phyloP scores from a whole-genome alignment of 1,140 invertebrate species.

The Maconellicoccus hirsutus region DNA sequence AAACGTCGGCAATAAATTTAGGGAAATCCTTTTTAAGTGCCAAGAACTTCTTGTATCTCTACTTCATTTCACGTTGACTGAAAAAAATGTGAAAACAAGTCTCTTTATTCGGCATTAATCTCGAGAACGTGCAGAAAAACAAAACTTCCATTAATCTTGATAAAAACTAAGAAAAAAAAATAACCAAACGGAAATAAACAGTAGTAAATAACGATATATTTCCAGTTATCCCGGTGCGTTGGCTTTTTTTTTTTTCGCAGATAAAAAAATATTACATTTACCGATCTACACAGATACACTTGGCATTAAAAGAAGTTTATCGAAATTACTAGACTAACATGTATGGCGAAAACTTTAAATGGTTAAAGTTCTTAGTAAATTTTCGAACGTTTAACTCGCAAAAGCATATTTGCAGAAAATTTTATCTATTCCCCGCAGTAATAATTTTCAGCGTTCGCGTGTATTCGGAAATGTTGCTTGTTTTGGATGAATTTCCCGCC shows the following conservation, averaged over 20 bases:
- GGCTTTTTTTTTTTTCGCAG: not conserved
- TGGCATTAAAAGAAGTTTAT: no score
- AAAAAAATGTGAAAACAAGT: conserved; percentile 1
- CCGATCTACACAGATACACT: not conserved
- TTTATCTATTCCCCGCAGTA: no score
- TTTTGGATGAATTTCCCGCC: no score
- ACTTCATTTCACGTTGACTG: not conserved
- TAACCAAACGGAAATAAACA: not conserved
- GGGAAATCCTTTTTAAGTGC: not conserved
- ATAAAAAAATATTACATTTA: not conserved
- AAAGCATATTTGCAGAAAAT: no score
- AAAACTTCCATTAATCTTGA: not conserved
- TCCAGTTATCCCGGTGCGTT: not conserved
- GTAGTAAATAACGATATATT: conserved; percentile 1
- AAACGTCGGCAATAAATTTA: not conserved
- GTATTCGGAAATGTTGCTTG: no score
- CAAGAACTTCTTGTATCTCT: not conserved
- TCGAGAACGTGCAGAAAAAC: not conserved
- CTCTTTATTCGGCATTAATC: conserved; percentile 8
- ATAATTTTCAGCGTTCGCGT: no score
- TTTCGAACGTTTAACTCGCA: no score
- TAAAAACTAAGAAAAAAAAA: not conserved
- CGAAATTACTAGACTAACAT: no score
- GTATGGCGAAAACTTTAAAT: no score
- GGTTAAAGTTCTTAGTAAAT: no score